A percentile compares a stretch with the other conserved stretches of the same genome.
These are phyloP conservation scores for Cerceris ruficornis DNA, from an alignment of 2,888 invertebrate species.

Conservation along the genomic window DNA sequence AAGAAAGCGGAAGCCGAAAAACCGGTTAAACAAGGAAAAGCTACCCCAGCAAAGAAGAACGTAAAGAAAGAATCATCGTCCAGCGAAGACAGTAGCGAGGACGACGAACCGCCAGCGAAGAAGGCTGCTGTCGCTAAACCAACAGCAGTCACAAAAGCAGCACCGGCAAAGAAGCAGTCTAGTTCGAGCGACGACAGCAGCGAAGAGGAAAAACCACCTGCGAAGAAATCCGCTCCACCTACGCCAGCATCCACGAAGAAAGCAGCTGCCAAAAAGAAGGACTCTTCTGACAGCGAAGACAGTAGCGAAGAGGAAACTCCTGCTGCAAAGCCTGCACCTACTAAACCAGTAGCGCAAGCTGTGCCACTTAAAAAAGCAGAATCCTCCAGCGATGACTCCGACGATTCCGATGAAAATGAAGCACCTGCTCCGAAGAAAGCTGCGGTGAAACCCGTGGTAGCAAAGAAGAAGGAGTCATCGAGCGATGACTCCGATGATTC, in stretches of 20 bases:
- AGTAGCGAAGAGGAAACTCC: slow-evolving; percentile 59
- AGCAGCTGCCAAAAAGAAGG: slow-evolving; percentile 30
- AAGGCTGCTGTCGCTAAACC: slow-evolving; percentile 17
- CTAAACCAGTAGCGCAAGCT: slow-evolving; percentile 70
- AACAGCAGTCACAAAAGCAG: slow-evolving; percentile 5
- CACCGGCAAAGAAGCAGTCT: slow-evolving; percentile 69
- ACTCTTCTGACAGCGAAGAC: slow-evolving; percentile 52
- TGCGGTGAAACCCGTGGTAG: slow-evolving; percentile 37
- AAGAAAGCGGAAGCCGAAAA: slow-evolving; percentile 63
- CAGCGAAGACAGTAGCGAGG: slow-evolving; percentile 80
- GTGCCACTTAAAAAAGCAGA: slow-evolving; percentile 60
- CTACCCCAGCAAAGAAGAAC: slow-evolving; percentile 21
- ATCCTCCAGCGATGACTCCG: slow-evolving; percentile 68
- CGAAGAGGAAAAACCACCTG: slow-evolving; percentile 71
- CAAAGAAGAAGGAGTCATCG: slow-evolving; percentile 62
- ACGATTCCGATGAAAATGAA: slow-evolving; percentile 79
- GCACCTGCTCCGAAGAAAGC: slow-evolving; percentile 53
- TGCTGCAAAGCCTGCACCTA: slow-evolving; percentile 69
- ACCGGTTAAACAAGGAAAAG: slow-evolving; percentile 30
- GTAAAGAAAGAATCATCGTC: slow-evolving; percentile 71
- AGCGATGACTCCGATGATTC: slow-evolving; percentile 75
- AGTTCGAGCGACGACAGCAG: slow-evolving; percentile 80
- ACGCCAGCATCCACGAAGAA: slow-evolving; percentile 21
- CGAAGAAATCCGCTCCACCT: slow-evolving; percentile 15
- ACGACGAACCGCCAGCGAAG: slow-evolving; percentile 64